phyloP scores from a whole-genome alignment of 2,113 vertebrate species.

The Prochilodus magdalenae region DNA sequence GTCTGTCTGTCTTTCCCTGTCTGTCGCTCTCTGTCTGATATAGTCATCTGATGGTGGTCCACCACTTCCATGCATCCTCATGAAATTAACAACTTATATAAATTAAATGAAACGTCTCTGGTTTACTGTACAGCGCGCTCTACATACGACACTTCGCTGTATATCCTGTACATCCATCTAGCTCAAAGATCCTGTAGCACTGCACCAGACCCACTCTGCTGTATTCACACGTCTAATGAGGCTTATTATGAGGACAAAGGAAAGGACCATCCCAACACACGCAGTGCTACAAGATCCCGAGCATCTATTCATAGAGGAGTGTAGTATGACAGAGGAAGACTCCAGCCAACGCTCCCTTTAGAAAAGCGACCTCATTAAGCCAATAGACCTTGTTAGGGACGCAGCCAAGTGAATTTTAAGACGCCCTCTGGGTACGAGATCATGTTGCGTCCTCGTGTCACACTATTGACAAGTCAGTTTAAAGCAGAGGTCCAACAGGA shows the following conservation, averaged over 20 bases:
- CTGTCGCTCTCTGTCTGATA: no score
- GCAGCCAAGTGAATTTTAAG: slow-evolving; percentile 7
- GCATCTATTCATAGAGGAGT: slow-evolving; percentile 34
- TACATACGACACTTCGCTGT: no score
- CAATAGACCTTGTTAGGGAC: neutral
- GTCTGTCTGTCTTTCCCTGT: no score
- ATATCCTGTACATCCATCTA: no score
- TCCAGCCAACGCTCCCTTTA: neutral
- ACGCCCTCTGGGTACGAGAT: neutral
- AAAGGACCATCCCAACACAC: slow-evolving; percentile 31
- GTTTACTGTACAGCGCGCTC: no score
- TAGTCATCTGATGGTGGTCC: no score
- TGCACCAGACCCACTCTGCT: neutral
- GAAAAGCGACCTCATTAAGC: slow-evolving; percentile 23
- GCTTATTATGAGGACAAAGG: slow-evolving; percentile 32
- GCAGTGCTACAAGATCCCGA: slow-evolving; percentile 9
- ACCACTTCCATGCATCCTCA: no score
- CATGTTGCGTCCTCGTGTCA: neutral
- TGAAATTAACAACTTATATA: no score
- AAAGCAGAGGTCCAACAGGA: neutral
- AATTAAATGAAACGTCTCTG: no score
- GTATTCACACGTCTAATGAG: slow-evolving; percentile 31
- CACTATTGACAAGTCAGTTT: neutral
- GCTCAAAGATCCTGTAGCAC: slow-evolving; percentile 2
- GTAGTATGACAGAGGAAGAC: slow-evolving; percentile 24